These are phyloP conservation scores for Hermodice carunculata DNA, from an alignment of 2,888 invertebrate genomes.

Conservation along the genomic window DNA sequence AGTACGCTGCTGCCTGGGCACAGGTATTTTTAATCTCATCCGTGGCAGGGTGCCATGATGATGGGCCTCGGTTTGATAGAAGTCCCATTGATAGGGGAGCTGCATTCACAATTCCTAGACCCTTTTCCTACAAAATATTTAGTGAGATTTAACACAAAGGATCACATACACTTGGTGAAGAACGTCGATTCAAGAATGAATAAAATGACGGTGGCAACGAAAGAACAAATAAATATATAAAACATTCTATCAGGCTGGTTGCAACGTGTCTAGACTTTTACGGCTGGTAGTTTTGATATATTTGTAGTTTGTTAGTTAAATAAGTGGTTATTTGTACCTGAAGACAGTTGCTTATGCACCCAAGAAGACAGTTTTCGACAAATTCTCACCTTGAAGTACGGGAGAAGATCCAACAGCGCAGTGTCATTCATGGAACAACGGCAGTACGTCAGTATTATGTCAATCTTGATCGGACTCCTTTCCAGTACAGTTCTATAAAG, in stretches of 20 bases:
- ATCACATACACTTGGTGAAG: background rate
- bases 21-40: conserved; percentile 25
- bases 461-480: conserved; percentile 76
- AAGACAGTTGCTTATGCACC: too few species aligned
- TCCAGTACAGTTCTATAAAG: conserved; percentile 75
- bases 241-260: too few species aligned
- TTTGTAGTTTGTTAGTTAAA: too few species aligned
- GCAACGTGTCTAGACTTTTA: too few species aligned
- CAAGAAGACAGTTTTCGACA: too few species aligned
- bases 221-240: too few species aligned
- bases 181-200: too few species aligned
- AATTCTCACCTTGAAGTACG: conserved; percentile 81
- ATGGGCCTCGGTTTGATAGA: conserved; percentile 77
- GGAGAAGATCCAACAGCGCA: conserved; percentile 79
- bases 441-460: conserved; percentile 82
- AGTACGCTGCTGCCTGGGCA: conserved; percentile 18
- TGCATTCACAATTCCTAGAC: conserved; percentile 85
- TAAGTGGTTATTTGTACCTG: too few species aligned
- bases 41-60: conserved; percentile 37
- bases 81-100: conserved; percentile 85
- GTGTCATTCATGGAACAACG: conserved; percentile 86
- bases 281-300: too few species aligned
- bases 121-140: conserved; percentile 72
- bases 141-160: background rate
- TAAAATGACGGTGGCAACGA: too few species aligned